These are phyloP conservation scores for Lepidurus couesii DNA, from an alignment of 1,140 invertebrate species.

Conservation along the genomic window DNA sequence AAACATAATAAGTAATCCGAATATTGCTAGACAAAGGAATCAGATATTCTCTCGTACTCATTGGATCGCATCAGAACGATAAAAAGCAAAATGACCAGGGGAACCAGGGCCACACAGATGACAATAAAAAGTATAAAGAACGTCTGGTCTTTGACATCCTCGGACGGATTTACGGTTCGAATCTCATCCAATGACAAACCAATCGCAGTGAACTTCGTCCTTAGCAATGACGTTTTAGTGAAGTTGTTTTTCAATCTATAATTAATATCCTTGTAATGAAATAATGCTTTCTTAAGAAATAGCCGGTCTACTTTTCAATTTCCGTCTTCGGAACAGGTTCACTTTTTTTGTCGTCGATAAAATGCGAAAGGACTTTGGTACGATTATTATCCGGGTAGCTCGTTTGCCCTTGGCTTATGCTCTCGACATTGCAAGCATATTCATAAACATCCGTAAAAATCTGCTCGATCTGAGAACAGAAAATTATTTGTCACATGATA, in stretches of 20 bases:
- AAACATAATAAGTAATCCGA: conserved; percentile 21
- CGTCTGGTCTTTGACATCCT: background rate
- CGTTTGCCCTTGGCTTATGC: background rate
- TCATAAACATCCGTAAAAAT: conserved; percentile 25
- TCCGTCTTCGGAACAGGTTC: conserved; percentile 15
- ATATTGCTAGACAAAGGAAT: background rate
- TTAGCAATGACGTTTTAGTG: background rate
- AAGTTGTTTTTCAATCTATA: conserved; percentile 25
- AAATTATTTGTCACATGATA: background rate
- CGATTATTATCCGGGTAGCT: background rate
- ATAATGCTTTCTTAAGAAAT: background rate
- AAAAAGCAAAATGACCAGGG: background rate
- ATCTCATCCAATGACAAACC: background rate
- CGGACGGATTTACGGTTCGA: background rate
- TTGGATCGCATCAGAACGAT: conserved; percentile 6
- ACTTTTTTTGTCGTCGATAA: conserved; percentile 32
- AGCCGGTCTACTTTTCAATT: conserved; percentile 8
- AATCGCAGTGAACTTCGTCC: conserved; percentile 11
- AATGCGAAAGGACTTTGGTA: conserved; percentile 33
- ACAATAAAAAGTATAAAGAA: conserved; percentile 34
- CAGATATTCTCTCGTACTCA: background rate
- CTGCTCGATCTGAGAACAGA: background rate
- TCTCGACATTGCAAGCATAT: conserved; percentile 25
- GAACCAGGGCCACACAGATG: conserved; percentile 22
- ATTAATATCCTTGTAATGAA: background rate